Base-by-base conservation (phyloP, 2,113 vertebrate species). In the Aspiorhynchus laticeps region DNA sequence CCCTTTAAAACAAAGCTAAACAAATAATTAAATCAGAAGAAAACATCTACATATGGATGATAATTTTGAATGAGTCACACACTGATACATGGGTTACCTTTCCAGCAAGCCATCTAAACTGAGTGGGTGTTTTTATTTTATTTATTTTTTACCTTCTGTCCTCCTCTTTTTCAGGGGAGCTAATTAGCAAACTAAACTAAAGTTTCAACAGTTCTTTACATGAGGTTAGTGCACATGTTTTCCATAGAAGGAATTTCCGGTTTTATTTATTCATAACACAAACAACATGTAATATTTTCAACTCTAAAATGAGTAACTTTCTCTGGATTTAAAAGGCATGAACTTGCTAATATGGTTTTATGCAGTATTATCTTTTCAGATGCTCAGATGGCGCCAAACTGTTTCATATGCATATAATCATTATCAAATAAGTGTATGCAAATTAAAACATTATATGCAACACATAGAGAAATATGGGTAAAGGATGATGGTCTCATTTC, bases 111-210 rank as follows among this genome's bases (percentile, higher is more conserved):
- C 19, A 71, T 71, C 8, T 38, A 71, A 24, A 71, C 0, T 38
- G 33, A 73, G 19, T 24, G 69, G 69, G 19, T 10, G 31, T 71
- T 71, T 71, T 71, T 38, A 10, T 38, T 73, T 38, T 10, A 36
- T 71, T 69, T 69, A 2, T 69, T 69, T 33, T 33, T 21, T 71
- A 71, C 31, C 67, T 19, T 71, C 67, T 71, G 67, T 17, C 14
- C 26, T 71, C 31, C 31, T 71, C 67, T 36, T 71, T 38, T 71
- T 5, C 31, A 69, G 28, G 71, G 38, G 5, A 24, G 41, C 3
- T 76, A 48, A 75, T 76, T 48, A 76, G 7, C 41, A 76, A 76
- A 76, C 36, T 24, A n/a, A 43, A 74, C 21, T 14, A 67, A 74
- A 76, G 21, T 76, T 76, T 76, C n/a, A 48, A 14, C 21, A 15